Base-by-base conservation (phyloP, 2,797 vertebrate genomes). In the Lophotriccus pileatus region DNA sequence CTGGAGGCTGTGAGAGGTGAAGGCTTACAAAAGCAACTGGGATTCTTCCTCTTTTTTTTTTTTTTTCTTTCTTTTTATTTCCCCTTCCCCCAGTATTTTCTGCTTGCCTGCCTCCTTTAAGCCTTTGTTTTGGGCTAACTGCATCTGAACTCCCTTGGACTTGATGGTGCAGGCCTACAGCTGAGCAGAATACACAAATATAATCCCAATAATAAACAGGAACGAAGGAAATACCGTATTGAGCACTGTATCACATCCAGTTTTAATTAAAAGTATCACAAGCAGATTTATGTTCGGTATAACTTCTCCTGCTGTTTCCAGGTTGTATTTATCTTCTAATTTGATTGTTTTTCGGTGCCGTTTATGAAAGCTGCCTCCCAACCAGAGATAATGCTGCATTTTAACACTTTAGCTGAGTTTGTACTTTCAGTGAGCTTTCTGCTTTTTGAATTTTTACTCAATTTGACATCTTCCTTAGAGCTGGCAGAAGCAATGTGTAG, bases 181-280 rank as follows among this genome's bases (percentile, higher is more conserved):
- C 2, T 28, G 87, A 93, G 87, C 67, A 81, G 79, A 75, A 91
- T 79, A 82, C 73, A 89, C 70, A 94, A 79, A 86, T 25, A 24
- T 77, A 84, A 91, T 74, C 77, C 85, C 30, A 93, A 58, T 70
- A 95, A 93, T 82, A 89, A 93, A 76, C 2, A 1, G n/a, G 47
- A 86, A 78, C n/a, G 77, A 82, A 77, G 69, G 73, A 87, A 96
- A 82, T 84, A 79, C 75, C 32, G 49, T 52, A 79, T 80, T 86
- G 81, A 91, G 56, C n/a, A n/a, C 70, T 91, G 91, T 62, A 90
- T 88, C 94, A 69, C 74, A 95, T 84, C 78, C 90, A 79, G 70
- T 89, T 95, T 96, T 96, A 96, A 96, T 96, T 96, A 96, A 96
- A 97, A 93, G 92, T 88, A 94, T 95, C 91, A 89, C 87, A 80